Evolutionary conservation across 2,113 vertebrate species (phyloP), one percentile per base, ranked within the genome.

Genomic region (Cottus gobio): DNA sequence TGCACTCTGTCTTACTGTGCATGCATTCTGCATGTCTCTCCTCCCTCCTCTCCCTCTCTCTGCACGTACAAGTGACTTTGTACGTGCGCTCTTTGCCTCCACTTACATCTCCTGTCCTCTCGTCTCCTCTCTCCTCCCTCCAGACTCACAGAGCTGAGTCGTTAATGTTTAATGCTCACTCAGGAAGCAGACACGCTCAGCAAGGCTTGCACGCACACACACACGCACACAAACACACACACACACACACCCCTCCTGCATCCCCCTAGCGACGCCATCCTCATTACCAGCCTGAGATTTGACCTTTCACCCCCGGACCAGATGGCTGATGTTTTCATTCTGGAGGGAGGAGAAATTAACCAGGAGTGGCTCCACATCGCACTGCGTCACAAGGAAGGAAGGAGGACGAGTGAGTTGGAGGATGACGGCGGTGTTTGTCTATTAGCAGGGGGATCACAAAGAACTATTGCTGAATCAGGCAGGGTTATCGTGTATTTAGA

Each of bases 111-210:
- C 77, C 61, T 30, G 50, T 83, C 80, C 77, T 83, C 24, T 60
- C 18, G 5, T 75, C 48, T 76, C 13, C 70, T 65, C 87, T 73
- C 80, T 77, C 62, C 58, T 70, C 85, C 75, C 80, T 82, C 70
- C 78, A 79, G 90, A 89, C 63, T 88, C 71, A 52, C 85, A 82
- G 83, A 82, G 80, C 90, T 50, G 72, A 87, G 83, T 93, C 91
- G 86, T 93, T 93, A 91, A 93, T 93, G 90, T 93, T 93, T 92
- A 93, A 93, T 93, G 93, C 90, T 90, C 89, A 86, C 87, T 93
- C 91, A 93, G 93, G 93, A 93, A 91, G 89, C 90, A 90, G 90
- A 91, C 90, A 83, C 48, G 18, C 84, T 87, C 83, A 67, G 73
- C n/a, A 18, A 87, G 46, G 28, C 84, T 67, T 34, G 57, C 82